Conservation (phyloP, 1,140 invertebrate species). For the Melanaphis sacchari region DNA sequence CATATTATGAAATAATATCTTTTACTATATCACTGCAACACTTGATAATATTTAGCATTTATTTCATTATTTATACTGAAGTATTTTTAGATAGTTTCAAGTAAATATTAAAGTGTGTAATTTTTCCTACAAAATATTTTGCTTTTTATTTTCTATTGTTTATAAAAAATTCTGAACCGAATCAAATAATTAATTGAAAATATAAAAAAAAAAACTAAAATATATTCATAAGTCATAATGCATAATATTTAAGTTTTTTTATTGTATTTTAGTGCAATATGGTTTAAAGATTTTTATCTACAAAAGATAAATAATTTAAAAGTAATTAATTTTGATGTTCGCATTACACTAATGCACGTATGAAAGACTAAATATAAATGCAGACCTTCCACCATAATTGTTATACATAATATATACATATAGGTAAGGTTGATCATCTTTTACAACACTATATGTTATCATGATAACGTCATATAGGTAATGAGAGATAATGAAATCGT, state of each 20-base stretch:
- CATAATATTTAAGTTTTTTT: not conserved
- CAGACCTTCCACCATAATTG: not conserved
- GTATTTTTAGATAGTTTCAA: too few relatives aligned
- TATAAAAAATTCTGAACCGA: not conserved
- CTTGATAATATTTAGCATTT: too few relatives aligned
- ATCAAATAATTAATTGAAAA: not conserved
- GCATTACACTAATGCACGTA: not conserved
- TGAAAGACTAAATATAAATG: not conserved
- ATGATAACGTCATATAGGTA: not conserved
- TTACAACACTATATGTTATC: not conserved
- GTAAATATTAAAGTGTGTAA: too few relatives aligned
- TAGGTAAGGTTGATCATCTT: not conserved
- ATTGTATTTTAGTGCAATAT: not conserved
- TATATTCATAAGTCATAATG: not conserved
- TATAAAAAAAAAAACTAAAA: not conserved
- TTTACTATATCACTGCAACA: too few relatives aligned
- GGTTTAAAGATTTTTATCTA: not conserved
- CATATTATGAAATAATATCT: too few relatives aligned
- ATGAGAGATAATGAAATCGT: not conserved
- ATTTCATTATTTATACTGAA: too few relatives aligned
- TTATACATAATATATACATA: not conserved
- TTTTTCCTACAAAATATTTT: too few relatives aligned
- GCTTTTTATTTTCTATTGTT: too few relatives aligned
- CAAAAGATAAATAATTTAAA: not conserved
- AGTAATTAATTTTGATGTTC: not conserved